Conservation (phyloP, 2,888 invertebrate genomes). For the Athalia circularis region DNA sequence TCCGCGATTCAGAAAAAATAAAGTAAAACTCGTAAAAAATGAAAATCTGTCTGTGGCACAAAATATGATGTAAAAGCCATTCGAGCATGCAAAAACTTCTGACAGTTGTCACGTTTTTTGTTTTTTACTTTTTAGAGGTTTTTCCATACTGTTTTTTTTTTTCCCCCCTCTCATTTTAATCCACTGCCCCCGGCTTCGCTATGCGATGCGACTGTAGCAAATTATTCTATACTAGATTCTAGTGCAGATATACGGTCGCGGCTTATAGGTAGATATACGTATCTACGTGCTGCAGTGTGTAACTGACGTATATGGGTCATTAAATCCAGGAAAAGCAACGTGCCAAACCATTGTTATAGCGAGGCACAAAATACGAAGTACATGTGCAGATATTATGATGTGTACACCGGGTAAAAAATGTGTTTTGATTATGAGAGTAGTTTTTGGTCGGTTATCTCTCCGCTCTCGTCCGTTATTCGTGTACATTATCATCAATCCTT, state of each 20-base stretch:
- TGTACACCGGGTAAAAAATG: not conserved
- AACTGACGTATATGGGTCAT: slow-evolving; percentile 39
- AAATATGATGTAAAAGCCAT: slow-evolving; percentile 5
- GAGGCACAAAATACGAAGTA: not conserved
- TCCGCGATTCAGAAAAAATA: no score
- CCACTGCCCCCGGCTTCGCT: slow-evolving; percentile 16
- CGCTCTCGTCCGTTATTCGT: slow-evolving; percentile 1
- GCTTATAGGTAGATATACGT: slow-evolving; percentile 15
- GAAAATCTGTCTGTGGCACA: not conserved
- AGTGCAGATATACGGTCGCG: slow-evolving; percentile 15
- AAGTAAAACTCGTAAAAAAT: no score
- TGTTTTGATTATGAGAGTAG: slow-evolving; percentile 1
- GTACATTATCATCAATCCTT: not conserved
- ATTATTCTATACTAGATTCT: slow-evolving; percentile 26
- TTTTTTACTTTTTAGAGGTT: not conserved
- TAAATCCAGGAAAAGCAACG: slow-evolving; percentile 26
- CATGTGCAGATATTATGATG: no score
- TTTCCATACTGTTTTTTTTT: not conserved
- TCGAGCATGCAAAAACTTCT: not conserved
- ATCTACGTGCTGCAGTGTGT: slow-evolving; percentile 3
- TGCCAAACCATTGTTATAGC: slow-evolving; percentile 19
- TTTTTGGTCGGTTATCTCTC: slow-evolving; percentile 28
- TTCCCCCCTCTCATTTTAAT: not conserved
- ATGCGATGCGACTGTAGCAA: slow-evolving; percentile 5
- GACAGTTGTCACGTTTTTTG: not conserved